Base-by-base conservation (phyloP, 2,113 vertebrate genomes). In the Zeus faber region DNA sequence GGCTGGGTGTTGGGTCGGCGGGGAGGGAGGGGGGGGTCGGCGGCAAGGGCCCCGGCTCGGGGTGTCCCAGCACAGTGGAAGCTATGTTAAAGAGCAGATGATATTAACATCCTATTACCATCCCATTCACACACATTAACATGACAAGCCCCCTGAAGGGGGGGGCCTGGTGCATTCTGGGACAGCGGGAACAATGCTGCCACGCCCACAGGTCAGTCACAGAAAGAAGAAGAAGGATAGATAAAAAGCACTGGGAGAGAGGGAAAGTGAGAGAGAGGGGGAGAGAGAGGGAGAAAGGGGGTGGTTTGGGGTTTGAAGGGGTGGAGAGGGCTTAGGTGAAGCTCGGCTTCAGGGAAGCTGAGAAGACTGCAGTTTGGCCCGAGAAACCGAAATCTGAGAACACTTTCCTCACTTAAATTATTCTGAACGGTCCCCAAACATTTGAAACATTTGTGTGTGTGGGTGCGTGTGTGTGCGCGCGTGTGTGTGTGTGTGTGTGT, bases 71-170 rank as follows among this genome's bases (percentile, higher is more conserved):
- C 51, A 49, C 64, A 48, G 44, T 48, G 52, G 65, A 45, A 26
- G 25, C 59, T 49, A 22, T 67, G 64, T 62, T 62, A 54, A 37
- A 55, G 45, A 54, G 54, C 33, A 70, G 24, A 67, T 51, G 31
- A 69, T 62, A 63, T 69, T 69, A 67, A 62, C 63, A 67, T 62
- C 33, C 53, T 45, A 62, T 66, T 62, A 61, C 31, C 52, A 56
- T 72, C 58, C 47, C 61, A 60, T 70, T 71, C 40, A 60, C 11
- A 46, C 31, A 40, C 48, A 61, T 66, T 72, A 53, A 61, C 69
- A 72, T 72, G 69, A 66, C 58, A 66, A 72, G 61, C 29, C 6
- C 29, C 26, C 50, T 46, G 50, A 56, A 45, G 57, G 25, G 45
- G 40, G 49, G 29, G 33, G 23, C 49, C 51, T 31, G 17, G 48